phyloP scores from a whole-genome alignment of 2,888 invertebrate species.

The Orgyia antiqua region DNA sequence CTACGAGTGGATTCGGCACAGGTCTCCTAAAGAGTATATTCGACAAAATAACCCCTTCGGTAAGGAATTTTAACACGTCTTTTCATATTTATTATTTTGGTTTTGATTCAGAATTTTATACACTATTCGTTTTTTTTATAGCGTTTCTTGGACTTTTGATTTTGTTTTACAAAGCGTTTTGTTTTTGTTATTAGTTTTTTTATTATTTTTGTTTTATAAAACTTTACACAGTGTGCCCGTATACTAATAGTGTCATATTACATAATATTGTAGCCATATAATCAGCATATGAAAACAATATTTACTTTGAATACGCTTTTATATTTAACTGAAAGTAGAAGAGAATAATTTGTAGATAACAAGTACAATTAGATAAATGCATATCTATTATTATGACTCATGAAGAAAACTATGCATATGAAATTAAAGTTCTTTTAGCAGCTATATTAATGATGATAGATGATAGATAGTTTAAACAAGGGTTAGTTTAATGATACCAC shows the following conservation, averaged over 20 bases:
- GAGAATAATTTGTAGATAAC: constrained; percentile 53
- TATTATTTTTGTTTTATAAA: constrained; percentile 40
- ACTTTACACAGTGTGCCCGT: constrained; percentile 70
- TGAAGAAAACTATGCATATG: constrained; percentile 24
- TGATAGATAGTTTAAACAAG: constrained; percentile 13
- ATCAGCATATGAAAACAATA: constrained; percentile 60
- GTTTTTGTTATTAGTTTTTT: constrained; percentile 57
- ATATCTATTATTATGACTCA: constrained; percentile 34
- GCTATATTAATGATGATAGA: constrained; percentile 18
- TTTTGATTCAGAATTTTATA: constrained; percentile 53
- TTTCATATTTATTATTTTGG: constrained; percentile 57
- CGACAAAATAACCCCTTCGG: constrained; percentile 80
- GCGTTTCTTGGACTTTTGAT: constrained; percentile 47
- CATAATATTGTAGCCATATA: constrained; percentile 61
- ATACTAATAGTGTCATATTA: constrained; percentile 60
- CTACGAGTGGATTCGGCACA: constrained; percentile 78
- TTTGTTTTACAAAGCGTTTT: constrained; percentile 56
- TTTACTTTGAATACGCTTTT: constrained; percentile 71
- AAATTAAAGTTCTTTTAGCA: constrained; percentile 22
- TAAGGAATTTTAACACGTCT: constrained; percentile 78
- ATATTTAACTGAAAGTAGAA: constrained; percentile 62
- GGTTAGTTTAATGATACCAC: constrained; percentile 14
- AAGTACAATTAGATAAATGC: constrained; percentile 55
- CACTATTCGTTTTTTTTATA: constrained; percentile 52
- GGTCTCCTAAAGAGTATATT: constrained; percentile 80